Evolutionary conservation across 2,888 invertebrate genomes (phyloP).

Genomic region (Apantesis nais): DNA sequence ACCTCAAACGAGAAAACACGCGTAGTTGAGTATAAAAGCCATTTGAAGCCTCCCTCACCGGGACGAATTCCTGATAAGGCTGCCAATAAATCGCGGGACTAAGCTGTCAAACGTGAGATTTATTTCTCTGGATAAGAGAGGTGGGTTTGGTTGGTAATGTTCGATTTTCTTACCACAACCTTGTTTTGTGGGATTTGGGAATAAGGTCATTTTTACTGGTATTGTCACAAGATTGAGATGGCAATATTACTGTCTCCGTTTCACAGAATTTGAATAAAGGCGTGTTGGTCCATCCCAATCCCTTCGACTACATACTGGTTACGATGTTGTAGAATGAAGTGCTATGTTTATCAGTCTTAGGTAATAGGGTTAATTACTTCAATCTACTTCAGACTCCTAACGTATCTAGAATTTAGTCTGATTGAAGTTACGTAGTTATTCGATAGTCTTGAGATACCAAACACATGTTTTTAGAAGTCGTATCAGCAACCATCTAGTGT

Average conservation of each 20-base stretch:
- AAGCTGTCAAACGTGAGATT: constrained; percentile 44
- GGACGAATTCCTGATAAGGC: constrained; percentile 35
- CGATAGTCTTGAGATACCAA: not conserved
- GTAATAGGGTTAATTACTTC: not conserved
- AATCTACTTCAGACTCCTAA: not conserved
- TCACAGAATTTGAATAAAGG: not conserved
- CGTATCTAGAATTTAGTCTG: not conserved
- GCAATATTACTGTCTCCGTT: not conserved
- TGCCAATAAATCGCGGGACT: constrained; percentile 43
- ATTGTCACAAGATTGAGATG: not conserved
- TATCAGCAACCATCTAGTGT: not conserved
- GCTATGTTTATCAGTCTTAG: not conserved
- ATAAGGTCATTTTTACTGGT: not conserved
- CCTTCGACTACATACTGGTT: not conserved
- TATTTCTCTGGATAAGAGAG: constrained; percentile 22
- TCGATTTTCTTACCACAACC: constrained; percentile 9
- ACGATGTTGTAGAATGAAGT: not conserved
- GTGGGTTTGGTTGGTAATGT: constrained; percentile 15
- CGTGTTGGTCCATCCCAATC: not conserved
- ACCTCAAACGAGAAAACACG: not conserved
- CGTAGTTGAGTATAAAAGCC: constrained; percentile 28
- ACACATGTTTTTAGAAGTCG: not conserved
- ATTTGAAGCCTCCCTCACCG: constrained; percentile 25
- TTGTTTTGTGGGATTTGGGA: not conserved
- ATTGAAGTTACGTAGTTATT: not conserved